A percentile compares a stretch with the other conserved stretches of the same genome.
Conservation (phyloP, 2,797 vertebrate species). For the Sebastes minor region DNA sequence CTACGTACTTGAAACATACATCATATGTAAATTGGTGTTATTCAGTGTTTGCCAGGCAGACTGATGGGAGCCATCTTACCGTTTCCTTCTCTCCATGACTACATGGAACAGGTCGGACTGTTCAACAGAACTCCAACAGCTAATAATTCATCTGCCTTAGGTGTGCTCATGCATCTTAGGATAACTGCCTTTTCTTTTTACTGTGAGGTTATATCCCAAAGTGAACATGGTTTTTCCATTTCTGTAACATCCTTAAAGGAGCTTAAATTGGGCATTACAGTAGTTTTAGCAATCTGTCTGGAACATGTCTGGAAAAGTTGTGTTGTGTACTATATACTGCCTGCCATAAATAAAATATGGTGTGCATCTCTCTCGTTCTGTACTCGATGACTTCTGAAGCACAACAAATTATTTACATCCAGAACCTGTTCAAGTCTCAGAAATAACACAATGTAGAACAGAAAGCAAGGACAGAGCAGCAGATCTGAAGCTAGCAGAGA, state of each 20-base stretch:
- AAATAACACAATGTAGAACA: neutral
- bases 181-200: neutral
- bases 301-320: neutral
- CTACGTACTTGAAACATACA: slow-evolving; percentile 15
- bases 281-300: slow-evolving; percentile 10
- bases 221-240: slow-evolving; percentile 36
- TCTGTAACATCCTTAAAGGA: slow-evolving; percentile 8
- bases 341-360: neutral
- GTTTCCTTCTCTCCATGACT: slow-evolving; percentile 39
- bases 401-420: neutral
- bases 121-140: slow-evolving; percentile 19
- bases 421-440: neutral
- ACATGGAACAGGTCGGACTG: slow-evolving; percentile 44
- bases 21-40: slow-evolving; percentile 39
- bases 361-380: neutral
- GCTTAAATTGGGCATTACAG: neutral
- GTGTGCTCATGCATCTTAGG: slow-evolving; percentile 18
- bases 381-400: neutral
- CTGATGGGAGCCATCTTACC: slow-evolving; percentile 40
- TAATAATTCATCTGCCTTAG: slow-evolving; percentile 43
- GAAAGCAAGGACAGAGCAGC: neutral
- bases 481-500: neutral
- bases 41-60: slow-evolving; percentile 43
- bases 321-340: neutral
- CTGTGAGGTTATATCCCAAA: slow-evolving; percentile 6